These are phyloP conservation scores for Anguilla rostrata DNA, from an alignment of 2,113 vertebrate species.

Conservation along the genomic window DNA sequence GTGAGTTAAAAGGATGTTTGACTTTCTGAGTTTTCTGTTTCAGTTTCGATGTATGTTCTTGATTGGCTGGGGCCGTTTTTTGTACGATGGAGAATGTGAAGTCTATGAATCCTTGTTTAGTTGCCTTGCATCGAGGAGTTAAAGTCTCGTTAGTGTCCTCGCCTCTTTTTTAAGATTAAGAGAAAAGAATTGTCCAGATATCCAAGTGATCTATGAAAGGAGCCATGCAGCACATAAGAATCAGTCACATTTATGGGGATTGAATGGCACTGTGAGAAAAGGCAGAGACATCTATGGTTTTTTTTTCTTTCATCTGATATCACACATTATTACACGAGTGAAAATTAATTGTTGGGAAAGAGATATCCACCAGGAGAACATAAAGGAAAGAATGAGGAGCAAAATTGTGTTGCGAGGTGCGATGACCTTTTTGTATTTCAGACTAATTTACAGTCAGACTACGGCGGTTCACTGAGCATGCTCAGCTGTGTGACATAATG, in stretches of 20 bases:
- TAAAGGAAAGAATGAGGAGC: background rate
- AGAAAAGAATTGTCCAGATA: background rate
- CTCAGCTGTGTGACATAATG: constrained; percentile 11
- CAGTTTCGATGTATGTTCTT: background rate
- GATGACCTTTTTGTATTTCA: constrained; percentile 7
- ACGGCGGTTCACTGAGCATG: background rate
- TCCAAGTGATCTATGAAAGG: background rate
- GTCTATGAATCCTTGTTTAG: background rate
- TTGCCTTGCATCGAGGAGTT: background rate
- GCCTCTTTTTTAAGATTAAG: background rate
- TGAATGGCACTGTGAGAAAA: background rate
- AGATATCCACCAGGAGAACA: background rate
- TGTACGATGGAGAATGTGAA: background rate
- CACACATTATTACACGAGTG: background rate
- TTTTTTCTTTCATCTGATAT: background rate
- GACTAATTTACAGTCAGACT: constrained; percentile 5
- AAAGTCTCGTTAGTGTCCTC: background rate
- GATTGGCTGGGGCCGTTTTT: no score
- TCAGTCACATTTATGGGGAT: background rate
- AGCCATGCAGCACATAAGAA: background rate
- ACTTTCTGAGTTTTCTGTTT: background rate
- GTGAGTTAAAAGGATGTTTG: background rate
- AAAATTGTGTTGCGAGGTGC: background rate
- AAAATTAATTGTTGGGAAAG: background rate
- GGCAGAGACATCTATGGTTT: background rate